Conservation (phyloP, 2,797 vertebrate genomes). For the Leuciscus waleckii region DNA sequence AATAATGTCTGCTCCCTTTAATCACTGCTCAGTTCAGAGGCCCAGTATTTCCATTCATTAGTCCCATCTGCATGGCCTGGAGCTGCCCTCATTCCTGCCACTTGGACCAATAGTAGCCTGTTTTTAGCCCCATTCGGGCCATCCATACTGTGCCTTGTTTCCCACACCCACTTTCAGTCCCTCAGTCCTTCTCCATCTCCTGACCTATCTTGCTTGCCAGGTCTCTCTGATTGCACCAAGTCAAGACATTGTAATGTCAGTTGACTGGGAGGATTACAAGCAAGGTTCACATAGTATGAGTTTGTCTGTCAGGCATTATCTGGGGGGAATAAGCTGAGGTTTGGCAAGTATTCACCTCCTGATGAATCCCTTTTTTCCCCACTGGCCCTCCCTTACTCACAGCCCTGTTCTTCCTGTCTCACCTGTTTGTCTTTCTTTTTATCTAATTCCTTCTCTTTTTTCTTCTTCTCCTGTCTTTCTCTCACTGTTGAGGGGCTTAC, state of each 20-base stretch:
- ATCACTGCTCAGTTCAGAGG: slow-evolving; percentile 70
- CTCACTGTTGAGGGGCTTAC: background rate
- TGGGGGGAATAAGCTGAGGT: slow-evolving; percentile 61
- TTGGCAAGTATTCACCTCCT: slow-evolving; percentile 62
- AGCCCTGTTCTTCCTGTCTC: slow-evolving; percentile 34
- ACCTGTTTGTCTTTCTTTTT: too few relatives aligned
- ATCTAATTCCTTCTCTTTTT: too few relatives aligned
- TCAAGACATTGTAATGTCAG: slow-evolving; percentile 64
- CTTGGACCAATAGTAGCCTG: slow-evolving; percentile 66
- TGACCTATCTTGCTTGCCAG: slow-evolving; percentile 38
- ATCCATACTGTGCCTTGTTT: slow-evolving; percentile 54
- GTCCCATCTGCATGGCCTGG: slow-evolving; percentile 68
- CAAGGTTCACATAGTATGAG: slow-evolving; percentile 63
- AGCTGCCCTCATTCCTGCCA: slow-evolving; percentile 65
- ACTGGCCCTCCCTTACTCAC: slow-evolving; percentile 54
- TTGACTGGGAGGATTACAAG: slow-evolving; percentile 63
- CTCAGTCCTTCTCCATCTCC: background rate
- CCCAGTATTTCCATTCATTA: slow-evolving; percentile 74
- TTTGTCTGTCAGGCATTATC: slow-evolving; percentile 59
- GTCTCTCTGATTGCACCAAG: slow-evolving; percentile 55
- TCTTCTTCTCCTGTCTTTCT: too few relatives aligned
- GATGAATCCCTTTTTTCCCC: slow-evolving; percentile 62
- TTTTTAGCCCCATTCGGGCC: slow-evolving; percentile 66
- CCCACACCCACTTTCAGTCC: background rate
- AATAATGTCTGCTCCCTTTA: slow-evolving; percentile 70